Evolutionary conservation across 2,797 vertebrate species (phyloP).

Genomic region (Sebastes umbrosus): DNA sequence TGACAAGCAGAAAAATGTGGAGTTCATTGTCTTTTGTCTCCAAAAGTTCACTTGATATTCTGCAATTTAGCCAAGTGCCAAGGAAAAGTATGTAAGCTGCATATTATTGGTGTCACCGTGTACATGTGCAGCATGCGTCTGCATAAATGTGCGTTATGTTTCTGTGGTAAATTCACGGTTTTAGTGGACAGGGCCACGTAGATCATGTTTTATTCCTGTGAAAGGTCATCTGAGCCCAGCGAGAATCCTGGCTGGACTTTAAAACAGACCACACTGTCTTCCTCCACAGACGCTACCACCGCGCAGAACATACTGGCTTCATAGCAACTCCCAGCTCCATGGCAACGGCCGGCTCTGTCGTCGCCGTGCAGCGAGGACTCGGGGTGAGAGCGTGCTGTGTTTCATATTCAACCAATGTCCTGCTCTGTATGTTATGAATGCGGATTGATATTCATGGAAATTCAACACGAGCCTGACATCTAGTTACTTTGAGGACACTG

Average conservation of each 20-base stretch:
- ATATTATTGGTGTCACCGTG: not conserved
- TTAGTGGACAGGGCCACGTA: not conserved
- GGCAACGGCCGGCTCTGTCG: slow-evolving; percentile 74
- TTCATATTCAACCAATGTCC: slow-evolving; percentile 74
- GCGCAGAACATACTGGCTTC: slow-evolving; percentile 72
- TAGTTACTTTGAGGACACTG: slow-evolving; percentile 15
- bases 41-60: slow-evolving; percentile 16
- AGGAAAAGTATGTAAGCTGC: not conserved
- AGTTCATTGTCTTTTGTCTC: slow-evolving; percentile 19
- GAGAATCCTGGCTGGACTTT: slow-evolving; percentile 66
- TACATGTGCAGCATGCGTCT: not conserved
- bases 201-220: slow-evolving; percentile 32
- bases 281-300: slow-evolving; percentile 40
- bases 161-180: not conserved
- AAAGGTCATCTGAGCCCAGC: slow-evolving; percentile 69
- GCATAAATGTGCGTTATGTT: not conserved
- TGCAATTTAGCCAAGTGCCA: slow-evolving; percentile 7
- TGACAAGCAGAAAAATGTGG: slow-evolving; percentile 5
- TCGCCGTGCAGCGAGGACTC: slow-evolving; percentile 51
- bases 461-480: slow-evolving; percentile 1
- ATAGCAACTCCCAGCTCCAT: slow-evolving; percentile 81
- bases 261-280: slow-evolving; percentile 71
- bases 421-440: slow-evolving; percentile 36
- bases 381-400: slow-evolving; percentile 72
- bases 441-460: slow-evolving; percentile 64